These are phyloP conservation scores for Heliconius congener DNA, from an alignment of 1,140 invertebrate species.

Conservation along the genomic window DNA sequence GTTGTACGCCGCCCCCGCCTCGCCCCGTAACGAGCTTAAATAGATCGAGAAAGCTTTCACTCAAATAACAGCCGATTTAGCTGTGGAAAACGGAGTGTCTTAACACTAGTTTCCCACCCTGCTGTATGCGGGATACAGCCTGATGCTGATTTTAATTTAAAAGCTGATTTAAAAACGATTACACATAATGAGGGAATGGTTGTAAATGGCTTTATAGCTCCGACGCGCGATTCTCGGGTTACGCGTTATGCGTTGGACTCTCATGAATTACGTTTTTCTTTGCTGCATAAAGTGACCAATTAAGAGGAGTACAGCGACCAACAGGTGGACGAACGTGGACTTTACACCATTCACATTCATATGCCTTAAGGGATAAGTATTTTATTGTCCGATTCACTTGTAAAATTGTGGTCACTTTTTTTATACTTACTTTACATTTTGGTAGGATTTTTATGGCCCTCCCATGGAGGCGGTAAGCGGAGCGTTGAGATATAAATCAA, in stretches of 20 bases:
- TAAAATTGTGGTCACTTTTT: conserved; percentile 16
- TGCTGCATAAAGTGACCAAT: conserved; percentile 60
- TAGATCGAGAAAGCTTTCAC: conserved; percentile 17
- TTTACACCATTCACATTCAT: not conserved
- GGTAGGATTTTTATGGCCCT: conserved; percentile 70
- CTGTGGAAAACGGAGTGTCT: no score
- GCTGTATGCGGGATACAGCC: no score
- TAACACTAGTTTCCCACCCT: no score
- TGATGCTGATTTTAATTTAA: conserved; percentile 15
- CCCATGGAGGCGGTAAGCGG: conserved; percentile 69
- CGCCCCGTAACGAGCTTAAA: not conserved
- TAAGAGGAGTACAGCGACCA: conserved; percentile 48
- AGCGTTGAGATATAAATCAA: conserved; percentile 80
- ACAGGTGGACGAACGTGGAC: conserved; percentile 19
- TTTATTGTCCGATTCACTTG: not conserved
- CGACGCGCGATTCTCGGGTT: conserved; percentile 45
- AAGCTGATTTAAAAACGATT: conserved; percentile 50
- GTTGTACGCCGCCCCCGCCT: no score
- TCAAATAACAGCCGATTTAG: conserved; percentile 47
- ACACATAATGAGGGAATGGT: conserved; percentile 46
- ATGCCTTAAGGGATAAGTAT: not conserved
- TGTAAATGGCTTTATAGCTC: conserved; percentile 45
- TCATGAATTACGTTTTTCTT: conserved; percentile 54
- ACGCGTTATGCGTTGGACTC: conserved; percentile 53
- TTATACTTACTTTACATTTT: conserved; percentile 53